These are phyloP conservation scores for Anoplophora glabripennis DNA, from an alignment of 1,140 invertebrate species.

Conservation along the genomic window DNA sequence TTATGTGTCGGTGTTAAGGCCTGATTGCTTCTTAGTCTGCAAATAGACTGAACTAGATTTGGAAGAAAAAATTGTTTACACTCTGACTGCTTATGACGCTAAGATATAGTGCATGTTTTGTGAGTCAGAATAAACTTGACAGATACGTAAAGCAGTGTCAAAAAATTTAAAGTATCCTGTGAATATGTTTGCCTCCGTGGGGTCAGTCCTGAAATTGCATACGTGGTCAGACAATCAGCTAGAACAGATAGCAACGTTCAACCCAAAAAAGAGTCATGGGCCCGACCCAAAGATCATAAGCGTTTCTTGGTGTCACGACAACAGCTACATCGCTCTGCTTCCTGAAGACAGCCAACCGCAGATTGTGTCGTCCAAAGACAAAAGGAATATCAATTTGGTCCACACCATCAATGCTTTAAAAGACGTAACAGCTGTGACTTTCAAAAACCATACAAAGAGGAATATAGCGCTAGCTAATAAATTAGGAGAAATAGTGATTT, in stretches of 20 bases:
- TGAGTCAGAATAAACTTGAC: too few relatives aligned
- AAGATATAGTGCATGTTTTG: too few relatives aligned
- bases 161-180: slow-evolving; percentile 9
- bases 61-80: too few relatives aligned
- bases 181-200: slow-evolving; percentile 11
- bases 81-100: too few relatives aligned
- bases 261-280: slow-evolving; percentile 1
- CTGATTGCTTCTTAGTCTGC: too few relatives aligned
- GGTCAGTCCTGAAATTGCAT: slow-evolving; percentile 4
- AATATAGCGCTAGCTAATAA: slow-evolving; percentile 22
- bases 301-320: slow-evolving; percentile 32
- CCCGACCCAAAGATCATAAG: neutral
- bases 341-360: slow-evolving; percentile 23
- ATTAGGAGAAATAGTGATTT: slow-evolving; percentile 28
- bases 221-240: slow-evolving; percentile 1
- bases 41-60: too few relatives aligned
- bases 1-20: too few relatives aligned
- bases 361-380: slow-evolving; percentile 30
- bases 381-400: slow-evolving; percentile 21
- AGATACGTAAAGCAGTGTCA: neutral
- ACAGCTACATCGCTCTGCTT: slow-evolving; percentile 28
- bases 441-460: slow-evolving; percentile 29
- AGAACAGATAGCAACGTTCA: slow-evolving; percentile 3
- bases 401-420: slow-evolving; percentile 25
- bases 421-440: slow-evolving; percentile 19